phyloP scores from a whole-genome alignment of 2,888 invertebrate species.

The Spilosoma lubricipeda region DNA sequence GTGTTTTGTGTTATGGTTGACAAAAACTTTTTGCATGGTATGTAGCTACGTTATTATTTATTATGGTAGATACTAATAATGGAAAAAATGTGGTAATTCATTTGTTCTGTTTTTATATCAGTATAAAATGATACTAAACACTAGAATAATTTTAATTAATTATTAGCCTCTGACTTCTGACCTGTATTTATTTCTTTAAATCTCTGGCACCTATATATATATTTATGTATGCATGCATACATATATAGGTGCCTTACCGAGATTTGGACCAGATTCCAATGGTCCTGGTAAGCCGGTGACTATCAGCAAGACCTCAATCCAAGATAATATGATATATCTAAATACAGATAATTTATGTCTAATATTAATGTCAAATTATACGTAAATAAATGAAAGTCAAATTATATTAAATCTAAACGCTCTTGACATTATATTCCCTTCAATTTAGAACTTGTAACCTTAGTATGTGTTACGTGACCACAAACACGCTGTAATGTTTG shows the following conservation, averaged over 20 bases:
- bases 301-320: no score
- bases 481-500: neutral
- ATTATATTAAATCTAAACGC: neutral
- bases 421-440: neutral
- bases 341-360: neutral
- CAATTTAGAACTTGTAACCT: neutral
- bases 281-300: neutral
- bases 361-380: neutral
- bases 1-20: constrained; percentile 22
- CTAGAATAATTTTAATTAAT: no score
- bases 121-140: no score
- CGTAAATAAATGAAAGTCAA: neutral
- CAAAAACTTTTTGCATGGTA: constrained; percentile 29
- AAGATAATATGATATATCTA: no score
- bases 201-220: no score
- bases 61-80: neutral
- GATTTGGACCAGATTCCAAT: neutral
- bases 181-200: no score
- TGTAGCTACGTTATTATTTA: constrained; percentile 14
- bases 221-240: no score
- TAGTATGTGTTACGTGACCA: constrained; percentile 12
- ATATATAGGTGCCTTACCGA: neutral
- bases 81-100: no score
- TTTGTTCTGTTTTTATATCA: no score
- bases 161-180: no score